These are phyloP conservation scores for Tricholaema leucomelas DNA, from an alignment of 2,113 vertebrate genomes.

Conservation along the genomic window DNA sequence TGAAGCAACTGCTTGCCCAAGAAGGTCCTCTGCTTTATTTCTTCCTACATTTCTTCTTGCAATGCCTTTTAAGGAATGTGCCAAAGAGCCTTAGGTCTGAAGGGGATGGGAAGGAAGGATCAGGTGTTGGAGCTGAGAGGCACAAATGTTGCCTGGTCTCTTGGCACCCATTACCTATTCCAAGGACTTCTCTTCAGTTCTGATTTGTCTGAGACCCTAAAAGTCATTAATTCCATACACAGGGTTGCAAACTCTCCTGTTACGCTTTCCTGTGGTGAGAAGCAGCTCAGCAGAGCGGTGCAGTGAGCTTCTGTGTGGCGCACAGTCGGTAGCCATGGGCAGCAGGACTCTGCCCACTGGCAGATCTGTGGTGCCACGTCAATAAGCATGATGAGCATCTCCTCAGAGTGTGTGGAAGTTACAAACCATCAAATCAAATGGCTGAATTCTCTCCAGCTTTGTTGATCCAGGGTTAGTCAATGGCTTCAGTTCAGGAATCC, in stretches of 20 bases:
- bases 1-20: background rate
- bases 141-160: background rate
- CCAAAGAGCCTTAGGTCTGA: background rate
- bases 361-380: background rate
- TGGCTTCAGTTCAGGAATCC: slow-evolving; percentile 32
- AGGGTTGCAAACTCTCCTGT: background rate
- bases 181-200: background rate
- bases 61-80: background rate
- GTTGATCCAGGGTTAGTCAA: background rate
- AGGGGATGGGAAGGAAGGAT: background rate
- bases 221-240: background rate
- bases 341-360: background rate
- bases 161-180: background rate
- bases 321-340: background rate
- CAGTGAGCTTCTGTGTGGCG: fast-evolving
- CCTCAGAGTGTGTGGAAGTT: fast-evolving
- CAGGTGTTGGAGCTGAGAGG: background rate
- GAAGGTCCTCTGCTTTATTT: background rate
- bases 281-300: background rate
- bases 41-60: background rate
- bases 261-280: background rate
- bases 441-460: background rate
- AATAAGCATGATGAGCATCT: background rate
- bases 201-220: background rate
- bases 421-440: background rate